Evolutionary conservation across 2,888 invertebrate genomes (phyloP), one percentile per base, ranked within the genome.

Genomic region (Crematogaster levior): DNA sequence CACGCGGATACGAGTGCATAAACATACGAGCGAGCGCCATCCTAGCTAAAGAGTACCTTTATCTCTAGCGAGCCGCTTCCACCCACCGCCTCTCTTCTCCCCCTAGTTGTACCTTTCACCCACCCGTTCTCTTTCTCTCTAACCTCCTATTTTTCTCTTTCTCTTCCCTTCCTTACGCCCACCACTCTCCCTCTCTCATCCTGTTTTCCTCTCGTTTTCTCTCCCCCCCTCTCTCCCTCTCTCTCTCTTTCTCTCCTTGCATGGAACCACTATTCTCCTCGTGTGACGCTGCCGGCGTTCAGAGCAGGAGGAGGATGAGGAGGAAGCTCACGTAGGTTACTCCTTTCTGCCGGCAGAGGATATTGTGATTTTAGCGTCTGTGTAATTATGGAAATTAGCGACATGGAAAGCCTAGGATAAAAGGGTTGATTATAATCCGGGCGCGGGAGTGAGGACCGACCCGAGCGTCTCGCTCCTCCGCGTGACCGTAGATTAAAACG

Each of bases 311-410:
- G 82, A 84, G 63, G 72, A 84, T 81, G 83, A 85, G 74, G 86
- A 89, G 89, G 91, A 90, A 91, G 90, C 92, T 91, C 93, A 91
- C 93, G 92, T 94, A 93, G 93, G 93, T 92, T 92, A 88, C 93
- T 93, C 94, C 94, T 94, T 93, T 93, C 93, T 91, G 91, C 92
- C 90, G 91, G 92, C 91, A 91, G 92, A 92, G 94, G 93, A 94
- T 94, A 94, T 94, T 94, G 94, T 94, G 94, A 94, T 94, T 94
- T 94, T 94, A 94, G 94, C 94, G 94, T 94, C 94, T 94, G 94
- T 94, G 94, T 94, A 94, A 94, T 94, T 94, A 94, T 94, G 94
- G 94, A 94, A 94, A 94, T 94, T 94, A 94, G 94, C 94, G 94
- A 94, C 94, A 94, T 93, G 94, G 94, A 94, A 94, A 94, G 94